Evolutionary conservation across 2,797 vertebrate genomes (phyloP).

Genomic region (Hirundo rustica): DNA sequence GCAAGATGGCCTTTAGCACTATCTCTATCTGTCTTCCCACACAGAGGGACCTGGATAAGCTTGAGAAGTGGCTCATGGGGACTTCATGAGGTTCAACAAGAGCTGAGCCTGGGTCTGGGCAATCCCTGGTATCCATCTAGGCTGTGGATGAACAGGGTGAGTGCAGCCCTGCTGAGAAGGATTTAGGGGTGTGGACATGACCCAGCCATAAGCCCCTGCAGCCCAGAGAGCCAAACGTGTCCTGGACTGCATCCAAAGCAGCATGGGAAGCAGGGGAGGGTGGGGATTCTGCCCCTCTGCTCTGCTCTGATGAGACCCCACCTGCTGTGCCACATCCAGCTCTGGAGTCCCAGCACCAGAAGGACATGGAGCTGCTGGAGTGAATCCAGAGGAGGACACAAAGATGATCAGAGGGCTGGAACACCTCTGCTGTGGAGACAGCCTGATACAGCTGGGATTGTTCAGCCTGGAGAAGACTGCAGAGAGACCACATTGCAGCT

Average conservation of each 20-base stretch:
- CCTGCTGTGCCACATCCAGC: background rate
- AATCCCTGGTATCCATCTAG: rapidly evolving
- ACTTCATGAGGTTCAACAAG: background rate
- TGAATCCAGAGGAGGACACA: background rate
- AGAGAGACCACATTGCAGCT: background rate
- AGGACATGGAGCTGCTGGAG: rapidly evolving
- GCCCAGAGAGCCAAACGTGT: rapidly evolving
- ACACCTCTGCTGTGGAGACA: background rate
- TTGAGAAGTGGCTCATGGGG: background rate
- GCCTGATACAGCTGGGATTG: background rate
- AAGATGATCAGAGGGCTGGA: background rate
- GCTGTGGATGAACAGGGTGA: background rate
- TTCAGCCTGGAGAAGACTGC: background rate
- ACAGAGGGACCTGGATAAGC: background rate
- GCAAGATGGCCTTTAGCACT: background rate
- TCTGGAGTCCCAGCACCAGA: background rate
- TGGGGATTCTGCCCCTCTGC: background rate
- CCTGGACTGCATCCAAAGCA: background rate
- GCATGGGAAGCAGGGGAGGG: rapidly evolving
- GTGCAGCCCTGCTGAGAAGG: background rate
- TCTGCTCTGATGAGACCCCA: background rate
- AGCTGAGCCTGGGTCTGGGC: background rate
- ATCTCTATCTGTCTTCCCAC: background rate
- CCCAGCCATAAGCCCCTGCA: rapidly evolving
- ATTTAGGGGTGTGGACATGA: background rate